Evolutionary conservation across 2,113 vertebrate species (phyloP), one percentile per base, ranked within the genome.

Genomic region (Ceuthmochares aereus): DNA sequence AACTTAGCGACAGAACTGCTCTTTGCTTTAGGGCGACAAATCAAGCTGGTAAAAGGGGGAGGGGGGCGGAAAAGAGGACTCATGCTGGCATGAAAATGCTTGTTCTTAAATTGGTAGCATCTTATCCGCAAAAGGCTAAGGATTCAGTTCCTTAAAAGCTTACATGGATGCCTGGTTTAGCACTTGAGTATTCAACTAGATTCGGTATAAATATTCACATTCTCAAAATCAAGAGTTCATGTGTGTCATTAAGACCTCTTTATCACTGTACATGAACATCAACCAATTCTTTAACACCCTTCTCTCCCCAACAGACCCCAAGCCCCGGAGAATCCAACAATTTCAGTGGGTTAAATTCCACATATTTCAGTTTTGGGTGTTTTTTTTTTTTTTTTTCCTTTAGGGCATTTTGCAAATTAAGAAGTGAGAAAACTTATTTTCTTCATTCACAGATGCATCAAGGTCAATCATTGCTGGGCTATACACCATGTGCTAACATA

Each of bases 401-500:
- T 36, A 55, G 14, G 37, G 27, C 47, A 70, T 84, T 95, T 87
- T 63, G 22, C 47, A 89, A 77, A 81, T 64, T 67, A 81, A 86
- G 49, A 84, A 66, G 30, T 6, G 8, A 70, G 81, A 87, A 87
- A 83, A 84, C 9, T n/a, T 10, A 37, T 75, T 93, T 96, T 89
- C 64, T 91, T 93, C 81, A 93, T 79, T 86, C 51, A 73, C n/a
- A 75, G 43, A 84, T 70, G 75, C 54, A 87, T 73, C 66, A 89
- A 82, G 58, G 70, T 56, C 77, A 60, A 60, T 25, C 52, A 92
- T 17, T 78, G 47, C 5, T 81, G 60, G 25, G 76, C 78, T 84
- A 63, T 36, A 77, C 26, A 43, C 40, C 37, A 15, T 51, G 29
- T 72, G 73, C 76, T 60, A 70, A 91, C 54, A 84, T 36, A 66